These are phyloP conservation scores for Drosophila recens DNA, from an alignment of 2,888 invertebrate species.

Conservation along the genomic window DNA sequence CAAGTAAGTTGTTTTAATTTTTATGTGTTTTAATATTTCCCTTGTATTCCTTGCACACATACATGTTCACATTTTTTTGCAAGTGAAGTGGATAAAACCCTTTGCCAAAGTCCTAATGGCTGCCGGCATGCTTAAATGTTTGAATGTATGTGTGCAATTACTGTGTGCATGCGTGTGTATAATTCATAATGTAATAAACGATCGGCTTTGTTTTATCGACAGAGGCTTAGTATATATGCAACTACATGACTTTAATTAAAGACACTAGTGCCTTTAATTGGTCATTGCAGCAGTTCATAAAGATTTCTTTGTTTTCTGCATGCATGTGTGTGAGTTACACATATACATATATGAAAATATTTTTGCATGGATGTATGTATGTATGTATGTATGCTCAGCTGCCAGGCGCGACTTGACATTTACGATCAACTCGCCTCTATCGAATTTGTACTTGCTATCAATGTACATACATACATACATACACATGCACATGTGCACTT, in stretches of 20 bases:
- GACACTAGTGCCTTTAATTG: conserved; percentile 7
- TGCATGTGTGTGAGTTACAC: neutral
- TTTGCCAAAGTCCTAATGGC: conserved; percentile 25
- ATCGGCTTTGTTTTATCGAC: conserved; percentile 20
- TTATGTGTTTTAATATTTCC: conserved; percentile 3
- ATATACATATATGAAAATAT: neutral
- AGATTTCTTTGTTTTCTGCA: conserved; percentile 23
- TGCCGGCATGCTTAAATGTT: conserved; percentile 16
- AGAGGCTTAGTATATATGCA: conserved; percentile 14
- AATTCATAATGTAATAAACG: conserved; percentile 15
- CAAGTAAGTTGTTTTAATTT: conserved; percentile 86
- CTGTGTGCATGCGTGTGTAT: conserved; percentile 17
- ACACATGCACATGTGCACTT: conserved; percentile 15
- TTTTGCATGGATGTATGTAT: neutral
- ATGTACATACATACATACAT: conserved; percentile 2
- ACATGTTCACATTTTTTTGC: neutral
- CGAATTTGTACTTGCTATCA: conserved; percentile 8
- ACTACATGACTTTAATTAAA: conserved; percentile 17
- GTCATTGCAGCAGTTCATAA: conserved; percentile 19
- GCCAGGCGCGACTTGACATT: conserved; percentile 17
- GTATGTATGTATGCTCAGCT: neutral
- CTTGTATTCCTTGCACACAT: conserved; percentile 7
- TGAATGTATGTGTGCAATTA: conserved; percentile 33
- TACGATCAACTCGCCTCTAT: conserved; percentile 19
- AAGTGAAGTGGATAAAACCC: conserved; percentile 3